These are phyloP conservation scores for Itoplectis maculator DNA, from an alignment of 2,888 invertebrate genomes.

Conservation along the genomic window DNA sequence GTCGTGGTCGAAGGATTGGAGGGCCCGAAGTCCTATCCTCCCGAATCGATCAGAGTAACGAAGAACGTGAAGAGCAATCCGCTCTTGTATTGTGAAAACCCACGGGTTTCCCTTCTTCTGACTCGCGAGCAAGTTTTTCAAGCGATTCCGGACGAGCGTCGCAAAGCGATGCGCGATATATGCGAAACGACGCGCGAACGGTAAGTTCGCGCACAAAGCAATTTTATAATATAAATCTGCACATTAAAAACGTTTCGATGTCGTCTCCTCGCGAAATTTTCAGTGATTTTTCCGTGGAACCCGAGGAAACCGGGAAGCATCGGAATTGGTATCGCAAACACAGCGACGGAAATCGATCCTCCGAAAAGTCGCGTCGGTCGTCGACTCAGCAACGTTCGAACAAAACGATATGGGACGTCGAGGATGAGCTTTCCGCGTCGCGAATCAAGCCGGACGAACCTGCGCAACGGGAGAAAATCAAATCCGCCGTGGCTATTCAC, in stretches of 20 bases:
- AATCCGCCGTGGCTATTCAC: constrained; percentile 10
- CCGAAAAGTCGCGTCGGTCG: constrained; percentile 43
- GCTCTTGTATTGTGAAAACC: constrained; percentile 80
- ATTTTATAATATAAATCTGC: not conserved
- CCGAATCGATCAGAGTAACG: constrained; percentile 79
- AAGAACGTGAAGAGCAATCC: constrained; percentile 75
- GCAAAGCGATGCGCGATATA: constrained; percentile 80
- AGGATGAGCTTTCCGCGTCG: constrained; percentile 72
- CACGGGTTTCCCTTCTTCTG: constrained; percentile 77
- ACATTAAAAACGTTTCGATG: not conserved
- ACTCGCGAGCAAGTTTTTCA: constrained; percentile 76
- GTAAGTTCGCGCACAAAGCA: constrained; percentile 64
- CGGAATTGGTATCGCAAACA: constrained; percentile 79
- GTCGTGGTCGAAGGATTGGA: constrained; percentile 76
- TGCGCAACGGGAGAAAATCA: constrained; percentile 24
- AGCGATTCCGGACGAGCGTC: constrained; percentile 76
- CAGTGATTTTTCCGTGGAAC: constrained; percentile 75
- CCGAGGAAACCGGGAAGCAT: constrained; percentile 71
- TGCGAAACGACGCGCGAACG: constrained; percentile 75
- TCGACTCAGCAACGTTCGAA: constrained; percentile 72
- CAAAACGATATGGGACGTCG: constrained; percentile 83
- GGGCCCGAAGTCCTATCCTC: constrained; percentile 80
- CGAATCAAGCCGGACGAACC: constrained; percentile 33
- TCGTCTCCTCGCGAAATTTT: constrained; percentile 5
- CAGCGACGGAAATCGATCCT: constrained; percentile 55